Evolutionary conservation across 2,113 vertebrate species (phyloP).

Genomic region (Rousettus leschenaultii): DNA sequence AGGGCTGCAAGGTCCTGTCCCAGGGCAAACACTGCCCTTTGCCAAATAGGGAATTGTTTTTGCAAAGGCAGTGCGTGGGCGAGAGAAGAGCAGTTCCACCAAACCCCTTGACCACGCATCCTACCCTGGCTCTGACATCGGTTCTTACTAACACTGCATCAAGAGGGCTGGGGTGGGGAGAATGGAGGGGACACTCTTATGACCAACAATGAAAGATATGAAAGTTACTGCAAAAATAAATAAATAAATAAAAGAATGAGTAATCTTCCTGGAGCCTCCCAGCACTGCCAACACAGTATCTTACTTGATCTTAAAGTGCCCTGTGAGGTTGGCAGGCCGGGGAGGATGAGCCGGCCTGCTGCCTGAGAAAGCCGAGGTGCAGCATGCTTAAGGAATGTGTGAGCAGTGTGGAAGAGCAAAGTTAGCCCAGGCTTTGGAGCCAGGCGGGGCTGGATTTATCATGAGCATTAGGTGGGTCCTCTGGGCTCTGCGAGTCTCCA

Average conservation of each 20-base stretch:
- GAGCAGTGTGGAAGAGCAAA: accelerated
- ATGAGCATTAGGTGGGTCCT: accelerated
- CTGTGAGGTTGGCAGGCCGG: neutral
- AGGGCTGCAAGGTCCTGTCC: conserved; percentile 57
- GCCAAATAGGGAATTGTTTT: conserved; percentile 64
- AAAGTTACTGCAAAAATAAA: neutral
- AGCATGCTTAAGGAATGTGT: neutral
- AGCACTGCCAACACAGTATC: neutral
- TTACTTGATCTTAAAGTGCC: neutral
- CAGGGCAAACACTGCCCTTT: conserved; percentile 60
- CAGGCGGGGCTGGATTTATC: accelerated
- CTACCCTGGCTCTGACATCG: neutral
- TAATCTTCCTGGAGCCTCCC: neutral
- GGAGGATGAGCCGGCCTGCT: accelerated
- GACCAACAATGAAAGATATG: neutral
- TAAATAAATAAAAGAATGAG: neutral
- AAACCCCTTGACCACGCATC: neutral
- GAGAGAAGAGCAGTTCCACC: neutral
- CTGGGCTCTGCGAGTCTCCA: neutral
- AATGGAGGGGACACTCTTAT: neutral
- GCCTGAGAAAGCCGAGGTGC: neutral
- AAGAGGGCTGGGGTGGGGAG: accelerated
- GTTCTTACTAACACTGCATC: neutral
- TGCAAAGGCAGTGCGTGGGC: neutral
- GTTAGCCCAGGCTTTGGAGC: neutral